Conservation (phyloP, 2,113 vertebrate species). For the Xenotilapia flavipinnis region DNA sequence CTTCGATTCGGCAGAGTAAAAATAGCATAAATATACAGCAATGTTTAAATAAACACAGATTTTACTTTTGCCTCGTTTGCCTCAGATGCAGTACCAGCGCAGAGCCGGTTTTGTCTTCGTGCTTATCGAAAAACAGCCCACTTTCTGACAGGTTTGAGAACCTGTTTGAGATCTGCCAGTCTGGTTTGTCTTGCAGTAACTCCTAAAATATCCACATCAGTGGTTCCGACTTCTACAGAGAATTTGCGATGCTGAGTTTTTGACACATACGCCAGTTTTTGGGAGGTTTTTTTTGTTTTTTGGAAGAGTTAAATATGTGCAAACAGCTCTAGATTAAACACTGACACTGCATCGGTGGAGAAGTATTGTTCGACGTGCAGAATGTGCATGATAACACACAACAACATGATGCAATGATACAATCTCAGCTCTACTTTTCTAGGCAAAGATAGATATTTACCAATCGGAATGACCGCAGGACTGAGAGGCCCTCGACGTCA, state of each 20-base stretch:
- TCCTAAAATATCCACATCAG: not conserved
- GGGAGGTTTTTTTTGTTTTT: accelerated
- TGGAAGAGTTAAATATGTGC: not conserved
- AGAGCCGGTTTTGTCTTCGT: not conserved
- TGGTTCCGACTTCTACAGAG: not conserved
- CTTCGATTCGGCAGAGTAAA: not conserved
- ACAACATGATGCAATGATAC: not conserved
- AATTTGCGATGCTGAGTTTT: not conserved
- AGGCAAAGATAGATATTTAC: constrained; percentile 60
- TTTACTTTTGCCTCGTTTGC: not conserved
- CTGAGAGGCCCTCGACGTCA: constrained; percentile 93
- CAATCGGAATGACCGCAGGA: constrained; percentile 97
- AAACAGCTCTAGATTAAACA: not conserved
- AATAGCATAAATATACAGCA: not conserved
- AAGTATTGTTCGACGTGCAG: not conserved
- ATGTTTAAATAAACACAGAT: not conserved
- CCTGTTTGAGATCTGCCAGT: not conserved
- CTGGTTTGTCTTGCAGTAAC: not conserved
- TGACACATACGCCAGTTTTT: not conserved
- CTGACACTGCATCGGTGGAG: not conserved
- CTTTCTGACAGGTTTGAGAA: not conserved
- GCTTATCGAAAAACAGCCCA: not conserved
- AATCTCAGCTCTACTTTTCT: not conserved
- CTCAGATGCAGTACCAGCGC: not conserved
- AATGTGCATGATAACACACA: not conserved